These are phyloP conservation scores for Pentalonia nigronervosa DNA, from an alignment of 1,140 invertebrate genomes.

Conservation along the genomic window DNA sequence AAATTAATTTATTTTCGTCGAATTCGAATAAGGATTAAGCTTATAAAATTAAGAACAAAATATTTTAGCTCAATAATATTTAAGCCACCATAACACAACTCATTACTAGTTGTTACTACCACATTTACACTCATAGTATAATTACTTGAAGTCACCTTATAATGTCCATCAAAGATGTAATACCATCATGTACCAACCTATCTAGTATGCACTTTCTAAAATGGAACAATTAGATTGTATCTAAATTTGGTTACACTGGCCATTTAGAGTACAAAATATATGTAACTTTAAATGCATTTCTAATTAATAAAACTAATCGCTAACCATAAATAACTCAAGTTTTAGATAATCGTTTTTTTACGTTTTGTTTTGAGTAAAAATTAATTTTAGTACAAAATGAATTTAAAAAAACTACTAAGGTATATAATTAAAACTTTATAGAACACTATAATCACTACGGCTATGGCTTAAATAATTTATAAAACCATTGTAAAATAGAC, in stretches of 20 bases:
- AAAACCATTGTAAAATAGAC: not conserved
- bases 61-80: not conserved
- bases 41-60: not conserved
- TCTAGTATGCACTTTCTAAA: constrained; percentile 24
- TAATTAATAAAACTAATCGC: not conserved
- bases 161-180: not conserved
- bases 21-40: not conserved
- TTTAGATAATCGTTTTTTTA: not conserved
- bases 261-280: not conserved
- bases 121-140: not conserved
- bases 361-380: not conserved
- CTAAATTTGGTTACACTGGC: not conserved
- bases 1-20: not conserved
- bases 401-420: not conserved
- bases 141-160: constrained; percentile 20
- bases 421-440: constrained; percentile 9
- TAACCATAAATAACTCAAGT: not conserved
- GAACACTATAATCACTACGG: not conserved
- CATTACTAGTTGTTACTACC: not conserved
- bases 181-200: not conserved
- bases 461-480: not conserved
- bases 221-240: not conserved
- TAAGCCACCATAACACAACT: not conserved
- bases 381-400: not conserved
- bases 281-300: not conserved